Conservation (phyloP, 2,797 vertebrate genomes). For the Helostoma temminkii region DNA sequence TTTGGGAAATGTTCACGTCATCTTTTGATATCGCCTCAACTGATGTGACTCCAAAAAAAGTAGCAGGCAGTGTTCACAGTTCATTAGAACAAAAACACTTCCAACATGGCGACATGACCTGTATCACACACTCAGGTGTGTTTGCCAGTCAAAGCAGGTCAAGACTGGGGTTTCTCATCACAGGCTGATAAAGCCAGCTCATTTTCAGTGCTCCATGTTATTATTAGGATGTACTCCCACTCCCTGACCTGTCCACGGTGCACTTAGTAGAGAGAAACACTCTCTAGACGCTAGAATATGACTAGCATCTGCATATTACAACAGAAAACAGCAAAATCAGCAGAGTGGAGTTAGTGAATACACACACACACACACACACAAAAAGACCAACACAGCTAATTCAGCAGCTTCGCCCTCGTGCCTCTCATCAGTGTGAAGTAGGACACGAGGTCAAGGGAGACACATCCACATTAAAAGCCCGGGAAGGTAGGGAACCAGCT, state of each 20-base stretch:
- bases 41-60: no score
- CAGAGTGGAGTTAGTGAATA: conserved; percentile 31
- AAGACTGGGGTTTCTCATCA: background rate
- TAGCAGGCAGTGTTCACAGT: no score
- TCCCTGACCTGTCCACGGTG: conserved; percentile 34
- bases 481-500: background rate
- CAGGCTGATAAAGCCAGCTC: background rate
- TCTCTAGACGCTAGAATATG: conserved; percentile 8
- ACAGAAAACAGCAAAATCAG: conserved; percentile 50
- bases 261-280: conserved; percentile 35
- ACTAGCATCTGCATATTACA: conserved; percentile 48
- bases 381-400: conserved; percentile 14
- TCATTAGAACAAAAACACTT: no score
- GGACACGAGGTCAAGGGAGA: conserved; percentile 44
- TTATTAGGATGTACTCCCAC: conserved; percentile 36
- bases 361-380: conserved; percentile 11
- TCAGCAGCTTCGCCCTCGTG: conserved; percentile 40
- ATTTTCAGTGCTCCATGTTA: background rate
- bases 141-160: no score
- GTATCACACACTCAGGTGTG: no score
- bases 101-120: no score
- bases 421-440: conserved; percentile 38
- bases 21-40: no score
- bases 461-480: conserved; percentile 9
- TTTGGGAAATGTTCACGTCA: no score